Conservation (phyloP, 2,797 vertebrate species). For the Schizopygopsis malacanthus region DNA sequence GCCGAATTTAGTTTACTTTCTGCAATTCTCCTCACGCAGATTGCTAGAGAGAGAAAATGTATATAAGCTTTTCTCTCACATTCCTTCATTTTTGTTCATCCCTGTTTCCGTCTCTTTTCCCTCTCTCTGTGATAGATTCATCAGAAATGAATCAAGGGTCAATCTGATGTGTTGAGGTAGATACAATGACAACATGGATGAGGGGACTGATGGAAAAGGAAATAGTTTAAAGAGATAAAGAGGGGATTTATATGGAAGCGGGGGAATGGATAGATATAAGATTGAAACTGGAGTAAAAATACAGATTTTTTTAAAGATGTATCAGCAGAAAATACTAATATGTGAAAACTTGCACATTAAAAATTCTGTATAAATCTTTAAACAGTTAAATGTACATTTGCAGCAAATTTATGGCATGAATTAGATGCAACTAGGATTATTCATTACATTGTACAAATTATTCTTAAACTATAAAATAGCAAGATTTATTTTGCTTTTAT, state of each 20-base stretch:
- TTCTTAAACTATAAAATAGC: neutral
- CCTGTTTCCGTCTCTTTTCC: neutral
- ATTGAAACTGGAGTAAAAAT: slow-evolving; percentile 4
- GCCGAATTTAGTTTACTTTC: slow-evolving; percentile 58
- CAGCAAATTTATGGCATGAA: neutral
- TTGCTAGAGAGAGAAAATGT: slow-evolving; percentile 35
- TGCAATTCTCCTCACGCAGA: slow-evolving; percentile 52
- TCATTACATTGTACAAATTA: neutral
- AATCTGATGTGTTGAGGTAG: slow-evolving; percentile 41
- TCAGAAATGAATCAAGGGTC: slow-evolving; percentile 38
- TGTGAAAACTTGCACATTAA: neutral
- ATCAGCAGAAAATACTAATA: neutral
- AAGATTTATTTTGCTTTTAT: neutral
- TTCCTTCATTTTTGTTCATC: neutral
- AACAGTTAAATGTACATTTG: neutral
- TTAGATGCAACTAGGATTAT: neutral
- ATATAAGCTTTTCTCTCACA: slow-evolving; percentile 38
- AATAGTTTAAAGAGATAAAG: slow-evolving; percentile 33
- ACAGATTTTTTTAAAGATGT: slow-evolving; percentile 4
- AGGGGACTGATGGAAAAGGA: slow-evolving; percentile 54
- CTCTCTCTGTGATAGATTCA: slow-evolving; percentile 28
- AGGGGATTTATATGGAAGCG: slow-evolving; percentile 5
- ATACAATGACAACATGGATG: slow-evolving; percentile 54
- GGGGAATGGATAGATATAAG: slow-evolving; percentile 11
- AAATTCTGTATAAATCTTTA: neutral